Percentiles rank a stretch among this genome's conserved stretches.
phyloP scores from a whole-genome alignment of 2,888 invertebrate genomes.

The Pseudococcus viburni region DNA sequence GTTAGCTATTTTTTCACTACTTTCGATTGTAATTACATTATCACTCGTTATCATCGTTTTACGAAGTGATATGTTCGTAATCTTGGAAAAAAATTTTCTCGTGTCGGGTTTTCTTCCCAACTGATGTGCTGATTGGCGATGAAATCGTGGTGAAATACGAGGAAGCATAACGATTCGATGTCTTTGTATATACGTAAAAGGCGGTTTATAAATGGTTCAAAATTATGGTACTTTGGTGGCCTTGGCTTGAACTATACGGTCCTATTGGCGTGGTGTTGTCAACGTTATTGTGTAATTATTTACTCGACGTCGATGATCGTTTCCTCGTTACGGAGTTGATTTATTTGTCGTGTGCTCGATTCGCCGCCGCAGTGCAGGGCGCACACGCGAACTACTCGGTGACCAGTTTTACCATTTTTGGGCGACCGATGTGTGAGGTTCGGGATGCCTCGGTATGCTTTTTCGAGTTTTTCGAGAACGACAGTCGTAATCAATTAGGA shows the following conservation, averaged over 20 bases:
- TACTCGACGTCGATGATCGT: conserved; percentile 37
- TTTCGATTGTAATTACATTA: neutral
- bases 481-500: neutral
- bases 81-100: neutral
- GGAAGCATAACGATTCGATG: neutral
- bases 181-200: conserved; percentile 7
- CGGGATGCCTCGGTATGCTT: neutral
- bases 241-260: neutral
- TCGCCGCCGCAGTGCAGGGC: neutral
- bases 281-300: conserved; percentile 22
- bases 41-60: conserved; percentile 9
- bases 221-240: conserved; percentile 25
- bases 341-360: conserved; percentile 37
- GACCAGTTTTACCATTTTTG: conserved; percentile 35
- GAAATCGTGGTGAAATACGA: neutral
- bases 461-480: neutral
- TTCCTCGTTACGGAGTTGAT: conserved; percentile 35
- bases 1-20: neutral
- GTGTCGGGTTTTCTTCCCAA: neutral
- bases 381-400: neutral
- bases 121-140: neutral
- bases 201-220: conserved; percentile 26
- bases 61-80: neutral
- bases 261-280: neutral
- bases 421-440: conserved; percentile 36